These are phyloP conservation scores for Drosophila pruinosa DNA, from an alignment of 1,140 invertebrate genomes.

Conservation along the genomic window DNA sequence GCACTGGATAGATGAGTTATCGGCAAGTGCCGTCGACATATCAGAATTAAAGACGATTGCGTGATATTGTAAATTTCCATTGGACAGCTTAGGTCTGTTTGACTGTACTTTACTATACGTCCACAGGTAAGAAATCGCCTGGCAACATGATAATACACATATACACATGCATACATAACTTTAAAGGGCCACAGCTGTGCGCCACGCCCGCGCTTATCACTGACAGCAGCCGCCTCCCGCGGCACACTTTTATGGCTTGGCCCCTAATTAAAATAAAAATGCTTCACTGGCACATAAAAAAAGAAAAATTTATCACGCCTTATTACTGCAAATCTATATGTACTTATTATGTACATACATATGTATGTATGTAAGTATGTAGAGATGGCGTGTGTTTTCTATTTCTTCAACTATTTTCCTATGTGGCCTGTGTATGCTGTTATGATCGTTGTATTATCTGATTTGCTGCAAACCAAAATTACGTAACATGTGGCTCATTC, in stretches of 20 bases:
- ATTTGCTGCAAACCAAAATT: slow-evolving; percentile 31
- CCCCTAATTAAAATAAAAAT: slow-evolving; percentile 37
- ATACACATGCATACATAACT: not conserved
- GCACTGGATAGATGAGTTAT: not conserved
- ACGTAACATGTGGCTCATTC: slow-evolving; percentile 65
- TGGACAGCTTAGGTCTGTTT: not conserved
- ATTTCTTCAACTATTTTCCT: slow-evolving; percentile 8
- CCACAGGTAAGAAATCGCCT: slow-evolving; percentile 32
- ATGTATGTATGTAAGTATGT: not conserved
- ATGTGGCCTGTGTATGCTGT: slow-evolving; percentile 19
- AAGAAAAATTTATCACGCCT: slow-evolving; percentile 34
- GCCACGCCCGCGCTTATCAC: slow-evolving; percentile 59
- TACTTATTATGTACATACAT: not conserved
- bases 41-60: not conserved
- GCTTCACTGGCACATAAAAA: slow-evolving; percentile 5
- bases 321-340: not conserved
- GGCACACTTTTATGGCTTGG: slow-evolving; percentile 33
- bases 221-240: slow-evolving; percentile 26
- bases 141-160: slow-evolving; percentile 38
- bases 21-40: not conserved
- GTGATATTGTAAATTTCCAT: not conserved
- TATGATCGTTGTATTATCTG: slow-evolving; percentile 39
- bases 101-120: slow-evolving; percentile 22
- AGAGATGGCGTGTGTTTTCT: slow-evolving; percentile 14
- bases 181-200: not conserved